phyloP scores from a whole-genome alignment of 1,140 invertebrate genomes.

The Brachionus angularis region DNA sequence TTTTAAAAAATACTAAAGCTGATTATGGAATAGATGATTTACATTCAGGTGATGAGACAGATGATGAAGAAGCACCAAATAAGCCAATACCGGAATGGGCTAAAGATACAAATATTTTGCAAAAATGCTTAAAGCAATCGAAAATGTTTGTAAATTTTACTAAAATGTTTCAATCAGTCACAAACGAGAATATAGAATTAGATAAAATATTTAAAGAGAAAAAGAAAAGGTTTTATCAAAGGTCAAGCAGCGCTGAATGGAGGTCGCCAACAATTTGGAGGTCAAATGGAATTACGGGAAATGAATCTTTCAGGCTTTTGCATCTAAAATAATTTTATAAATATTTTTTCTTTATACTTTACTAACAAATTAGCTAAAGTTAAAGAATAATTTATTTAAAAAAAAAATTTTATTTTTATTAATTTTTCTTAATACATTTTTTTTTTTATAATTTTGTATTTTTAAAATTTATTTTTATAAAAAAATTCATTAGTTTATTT shows the following conservation, averaged over 20 bases:
- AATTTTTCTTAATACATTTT: too few species aligned
- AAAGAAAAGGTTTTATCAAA: not conserved
- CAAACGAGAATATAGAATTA: conserved; percentile 3
- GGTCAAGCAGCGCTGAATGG: conserved; percentile 39
- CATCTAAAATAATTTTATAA: too few species aligned
- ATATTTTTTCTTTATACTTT: too few species aligned
- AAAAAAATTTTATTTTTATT: too few species aligned
- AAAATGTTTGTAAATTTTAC: conserved; percentile 8
- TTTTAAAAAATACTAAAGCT: not conserved
- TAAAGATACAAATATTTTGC: not conserved
- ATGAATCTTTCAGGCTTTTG: conserved; percentile 15
- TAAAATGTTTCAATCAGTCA: not conserved
- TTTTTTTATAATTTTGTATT: too few species aligned
- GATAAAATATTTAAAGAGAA: conserved; percentile 31
- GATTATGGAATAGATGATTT: conserved; percentile 32
- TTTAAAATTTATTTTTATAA: too few species aligned
- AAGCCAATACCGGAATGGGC: conserved; percentile 41
- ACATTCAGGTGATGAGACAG: conserved; percentile 14
- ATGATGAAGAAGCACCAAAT: conserved; percentile 40
- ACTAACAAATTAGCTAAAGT: too few species aligned
- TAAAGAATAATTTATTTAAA: too few species aligned
- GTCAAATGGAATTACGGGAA: not conserved
- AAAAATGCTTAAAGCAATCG: not conserved
- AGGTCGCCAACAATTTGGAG: conserved; percentile 2
- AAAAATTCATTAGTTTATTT: too few species aligned